Evolutionary conservation across 2,888 invertebrate genomes (phyloP), one percentile per base, ranked within the genome.

Genomic region (Drosophila macrospina): DNA sequence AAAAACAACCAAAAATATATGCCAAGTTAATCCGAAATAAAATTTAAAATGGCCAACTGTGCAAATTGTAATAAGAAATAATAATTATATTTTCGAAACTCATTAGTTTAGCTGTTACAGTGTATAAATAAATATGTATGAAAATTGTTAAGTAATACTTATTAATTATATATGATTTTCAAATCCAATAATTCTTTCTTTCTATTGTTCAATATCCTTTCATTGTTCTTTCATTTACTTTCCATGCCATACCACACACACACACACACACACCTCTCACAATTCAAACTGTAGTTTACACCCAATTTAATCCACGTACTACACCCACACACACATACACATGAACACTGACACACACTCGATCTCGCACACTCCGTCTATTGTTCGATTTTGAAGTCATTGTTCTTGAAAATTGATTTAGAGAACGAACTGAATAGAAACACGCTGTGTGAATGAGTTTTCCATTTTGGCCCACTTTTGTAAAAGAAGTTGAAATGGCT

Each of bases 21-120:
- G 26, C 6, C 2, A 47, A 39, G 15, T 16, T 7, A 10, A 30
- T 41, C n/a, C 32, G 28, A 7, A 34, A 48, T 48, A 16, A 7
- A 45, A 30, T 44, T 30, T 74, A 71, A 37, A 71, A 37, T 36
- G 72, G 60, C 52, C 51, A 56, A 87, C 91, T 90, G 91, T 91
- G 90, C 89, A 90, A 91, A 90, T 91, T 91, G 90, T 91, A 88
- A 87, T 82, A 85, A 86, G 26, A 57, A 48, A 47, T 52, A 52
- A 64, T 55, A 59, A 70, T 67, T 78, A 71, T 63, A 66, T 51
- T 68, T 62, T 57, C 28, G n/a, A 61, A 85, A 72, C 86, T 89
- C 88, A 78, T 73, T 80, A 79, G 90, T 83, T 89, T 90, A 79
- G 87, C 80, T 75, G 83, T 89, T 90, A 85, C 89, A 89, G 89